A percentile compares a stretch with the other conserved stretches of the same genome.
These are phyloP conservation scores for Nycticryphes semicollaris DNA, from an alignment of 2,113 vertebrate species.

Conservation along the genomic window DNA sequence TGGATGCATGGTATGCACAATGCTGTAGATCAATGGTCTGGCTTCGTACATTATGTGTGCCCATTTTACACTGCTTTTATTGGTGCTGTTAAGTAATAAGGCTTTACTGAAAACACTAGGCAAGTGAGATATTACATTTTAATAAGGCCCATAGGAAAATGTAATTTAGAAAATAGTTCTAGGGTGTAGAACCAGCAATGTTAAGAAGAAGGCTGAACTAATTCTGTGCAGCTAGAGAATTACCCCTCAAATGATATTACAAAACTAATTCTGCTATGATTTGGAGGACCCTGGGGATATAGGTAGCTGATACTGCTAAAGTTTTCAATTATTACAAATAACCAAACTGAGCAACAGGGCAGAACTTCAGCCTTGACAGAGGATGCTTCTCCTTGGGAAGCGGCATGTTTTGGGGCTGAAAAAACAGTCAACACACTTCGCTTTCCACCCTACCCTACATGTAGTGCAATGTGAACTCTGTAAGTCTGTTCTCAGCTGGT, in stretches of 20 bases:
- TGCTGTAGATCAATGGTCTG: background rate
- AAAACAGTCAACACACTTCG: background rate
- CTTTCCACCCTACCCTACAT: background rate
- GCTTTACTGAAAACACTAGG: background rate
- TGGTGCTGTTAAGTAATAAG: background rate
- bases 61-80: background rate
- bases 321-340: background rate
- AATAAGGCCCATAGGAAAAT: background rate
- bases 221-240: background rate
- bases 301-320: background rate
- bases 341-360: background rate
- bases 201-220: background rate
- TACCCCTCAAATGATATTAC: background rate
- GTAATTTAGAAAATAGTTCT: background rate
- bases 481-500: background rate
- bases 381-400: background rate
- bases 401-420: background rate
- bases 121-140: background rate
- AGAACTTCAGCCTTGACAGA: background rate
- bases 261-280: background rate
- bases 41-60: accelerated
- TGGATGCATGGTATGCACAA: too few species aligned
- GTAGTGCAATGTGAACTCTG: accelerated
- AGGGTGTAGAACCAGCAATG: background rate
- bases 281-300: background rate